Conservation (phyloP, 2,797 vertebrate species). For the Sciurus carolinensis region DNA sequence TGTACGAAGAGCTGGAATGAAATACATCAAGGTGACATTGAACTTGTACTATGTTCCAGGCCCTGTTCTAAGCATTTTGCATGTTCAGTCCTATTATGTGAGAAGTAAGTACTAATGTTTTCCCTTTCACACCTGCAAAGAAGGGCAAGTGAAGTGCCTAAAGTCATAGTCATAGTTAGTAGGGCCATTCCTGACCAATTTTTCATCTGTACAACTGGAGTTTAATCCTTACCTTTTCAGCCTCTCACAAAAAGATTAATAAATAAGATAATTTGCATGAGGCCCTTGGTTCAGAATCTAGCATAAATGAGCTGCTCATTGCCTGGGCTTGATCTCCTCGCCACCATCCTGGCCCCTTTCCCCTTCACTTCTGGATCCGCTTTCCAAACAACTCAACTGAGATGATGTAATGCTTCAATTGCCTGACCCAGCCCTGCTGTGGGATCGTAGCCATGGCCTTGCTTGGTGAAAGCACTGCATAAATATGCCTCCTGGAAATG, state of each 20-base stretch:
- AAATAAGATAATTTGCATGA: neutral
- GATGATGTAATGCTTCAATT: conserved; percentile 59
- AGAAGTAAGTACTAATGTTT: neutral
- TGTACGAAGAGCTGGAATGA: neutral
- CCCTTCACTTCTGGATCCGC: neutral
- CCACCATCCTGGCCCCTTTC: neutral
- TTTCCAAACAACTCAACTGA: conserved; percentile 45
- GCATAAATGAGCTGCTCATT: neutral
- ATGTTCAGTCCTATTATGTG: neutral
- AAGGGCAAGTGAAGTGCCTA: neutral
- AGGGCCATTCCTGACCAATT: neutral
- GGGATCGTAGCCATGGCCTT: neutral
- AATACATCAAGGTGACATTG: neutral
- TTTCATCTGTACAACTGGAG: neutral
- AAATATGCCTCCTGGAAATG: conserved; percentile 72
- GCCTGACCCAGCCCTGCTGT: conserved; percentile 26
- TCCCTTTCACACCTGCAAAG: neutral
- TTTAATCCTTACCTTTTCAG: neutral
- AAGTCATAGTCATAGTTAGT: neutral
- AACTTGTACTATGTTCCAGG: neutral
- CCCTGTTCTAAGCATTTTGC: neutral
- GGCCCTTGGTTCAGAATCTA: neutral
- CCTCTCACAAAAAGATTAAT: neutral
- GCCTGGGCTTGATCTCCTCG: neutral
- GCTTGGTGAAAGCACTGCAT: conserved; percentile 67